Conservation (phyloP, 2,888 invertebrate genomes). For the Pardosa pseudoannulata region DNA sequence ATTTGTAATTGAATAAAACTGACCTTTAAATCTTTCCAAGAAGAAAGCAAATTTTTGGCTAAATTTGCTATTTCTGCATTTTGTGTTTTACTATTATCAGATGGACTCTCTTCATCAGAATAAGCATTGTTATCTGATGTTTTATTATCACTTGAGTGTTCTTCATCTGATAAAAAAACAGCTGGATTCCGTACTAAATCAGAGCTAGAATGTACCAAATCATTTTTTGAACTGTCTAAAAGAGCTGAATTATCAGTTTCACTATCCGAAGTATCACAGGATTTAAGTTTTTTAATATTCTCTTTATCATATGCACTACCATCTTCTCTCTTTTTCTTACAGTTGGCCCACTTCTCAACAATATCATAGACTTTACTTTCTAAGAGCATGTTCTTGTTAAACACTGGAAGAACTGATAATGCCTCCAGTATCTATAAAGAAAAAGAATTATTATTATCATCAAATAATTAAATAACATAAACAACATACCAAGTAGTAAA, state of each 20-base stretch:
- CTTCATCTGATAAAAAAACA: too few species aligned
- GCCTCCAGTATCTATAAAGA: constrained; percentile 84
- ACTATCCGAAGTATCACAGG: constrained; percentile 71
- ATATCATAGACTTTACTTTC: constrained; percentile 92
- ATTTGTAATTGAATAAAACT: not conserved
- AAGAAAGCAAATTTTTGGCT: constrained; percentile 82
- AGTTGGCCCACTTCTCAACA: constrained; percentile 88
- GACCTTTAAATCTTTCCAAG: constrained; percentile 83
- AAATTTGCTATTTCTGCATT: constrained; percentile 74
- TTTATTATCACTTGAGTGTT: too few species aligned
- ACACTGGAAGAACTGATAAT: constrained; percentile 90
- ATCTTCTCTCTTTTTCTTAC: constrained; percentile 46
- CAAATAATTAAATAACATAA: too few species aligned
- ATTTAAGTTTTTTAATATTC: constrained; percentile 55
- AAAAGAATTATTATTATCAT: too few species aligned
- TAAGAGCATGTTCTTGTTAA: constrained; percentile 93
- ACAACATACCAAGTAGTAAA: too few species aligned
- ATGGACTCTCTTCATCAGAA: constrained; percentile 69
- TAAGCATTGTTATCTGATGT: constrained; percentile 8
- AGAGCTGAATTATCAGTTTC: constrained; percentile 32
- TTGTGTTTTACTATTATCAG: constrained; percentile 9
- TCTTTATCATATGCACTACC: constrained; percentile 44
- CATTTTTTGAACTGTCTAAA: too few species aligned
- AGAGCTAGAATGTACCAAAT: too few species aligned
- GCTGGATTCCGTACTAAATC: not conserved